Evolutionary conservation across 2,888 invertebrate species (phyloP).

Genomic region (Hirtodrosophila duncani): DNA sequence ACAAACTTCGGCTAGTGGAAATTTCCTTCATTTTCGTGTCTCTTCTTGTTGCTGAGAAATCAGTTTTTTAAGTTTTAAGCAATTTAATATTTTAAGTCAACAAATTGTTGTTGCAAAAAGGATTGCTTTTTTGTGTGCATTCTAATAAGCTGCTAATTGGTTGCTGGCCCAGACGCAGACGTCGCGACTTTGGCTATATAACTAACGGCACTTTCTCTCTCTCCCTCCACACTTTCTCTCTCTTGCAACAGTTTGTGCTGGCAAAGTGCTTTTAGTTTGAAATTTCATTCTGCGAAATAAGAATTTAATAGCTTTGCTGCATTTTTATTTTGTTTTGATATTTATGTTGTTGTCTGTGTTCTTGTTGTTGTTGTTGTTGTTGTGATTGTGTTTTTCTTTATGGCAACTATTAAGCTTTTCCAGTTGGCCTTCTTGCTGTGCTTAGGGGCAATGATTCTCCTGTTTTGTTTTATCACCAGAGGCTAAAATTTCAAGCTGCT

Average conservation of each 20-base stretch:
- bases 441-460: background rate
- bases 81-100: constrained; percentile 70
- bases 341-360: constrained; percentile 1
- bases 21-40: background rate
- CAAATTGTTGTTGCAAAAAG: constrained; percentile 64
- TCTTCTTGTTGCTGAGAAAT: constrained; percentile 54
- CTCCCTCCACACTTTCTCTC: background rate
- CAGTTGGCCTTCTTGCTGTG: constrained; percentile 21
- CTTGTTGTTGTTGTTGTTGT: background rate
- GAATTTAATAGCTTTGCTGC: constrained; percentile 58
- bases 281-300: constrained; percentile 64
- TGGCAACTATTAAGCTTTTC: constrained; percentile 48
- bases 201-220: constrained; percentile 39
- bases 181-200: constrained; percentile 24
- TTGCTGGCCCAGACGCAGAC: constrained; percentile 50
- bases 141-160: constrained; percentile 71
- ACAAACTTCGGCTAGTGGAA: too few relatives aligned
- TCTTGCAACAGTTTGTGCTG: constrained; percentile 1
- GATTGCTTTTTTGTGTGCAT: constrained; percentile 61
- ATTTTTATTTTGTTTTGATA: constrained; percentile 14
- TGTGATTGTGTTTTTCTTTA: constrained; percentile 32
- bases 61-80: constrained; percentile 69
- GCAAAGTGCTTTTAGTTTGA: constrained; percentile 59
- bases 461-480: constrained; percentile 10
- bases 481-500: constrained; percentile 29